These are phyloP conservation scores for Lordiphosa mommai DNA, from an alignment of 1,140 invertebrate species.

Conservation along the genomic window DNA sequence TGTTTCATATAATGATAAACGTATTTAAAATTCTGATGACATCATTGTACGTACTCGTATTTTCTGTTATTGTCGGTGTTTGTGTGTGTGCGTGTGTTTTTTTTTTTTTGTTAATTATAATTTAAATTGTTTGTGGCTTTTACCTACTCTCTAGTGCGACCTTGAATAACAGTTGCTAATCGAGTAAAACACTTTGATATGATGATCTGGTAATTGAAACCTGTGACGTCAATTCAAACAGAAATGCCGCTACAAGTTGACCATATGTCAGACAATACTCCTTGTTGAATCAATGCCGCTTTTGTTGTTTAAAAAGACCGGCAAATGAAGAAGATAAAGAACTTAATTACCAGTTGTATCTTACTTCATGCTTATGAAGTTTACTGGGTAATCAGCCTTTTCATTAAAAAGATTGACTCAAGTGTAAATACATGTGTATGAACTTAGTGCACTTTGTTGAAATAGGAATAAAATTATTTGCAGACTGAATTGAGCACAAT, in stretches of 20 bases:
- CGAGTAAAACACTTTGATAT: conserved; percentile 19
- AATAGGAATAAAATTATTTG: conserved; percentile 32
- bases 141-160: conserved; percentile 58
- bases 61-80: conserved; percentile 23
- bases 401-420: background rate
- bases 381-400: conserved; percentile 32
- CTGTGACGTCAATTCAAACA: conserved; percentile 37
- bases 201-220: conserved; percentile 26
- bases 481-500: conserved; percentile 17
- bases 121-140: conserved; percentile 52
- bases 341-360: conserved; percentile 34
- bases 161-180: conserved; percentile 45
- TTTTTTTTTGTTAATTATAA: conserved; percentile 65
- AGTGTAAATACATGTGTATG: background rate
- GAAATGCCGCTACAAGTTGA: conserved; percentile 24
- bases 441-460: background rate
- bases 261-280: conserved; percentile 17
- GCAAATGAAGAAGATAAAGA: conserved; percentile 46
- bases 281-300: conserved; percentile 24
- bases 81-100: conserved; percentile 18
- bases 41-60: conserved; percentile 66
- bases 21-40: conserved; percentile 61
- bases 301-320: conserved; percentile 8
- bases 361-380: conserved; percentile 10
- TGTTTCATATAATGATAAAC: conserved; percentile 57